Evolutionary conservation across 2,113 vertebrate species (phyloP).

Genomic region (Pelecanoides urinatrix): DNA sequence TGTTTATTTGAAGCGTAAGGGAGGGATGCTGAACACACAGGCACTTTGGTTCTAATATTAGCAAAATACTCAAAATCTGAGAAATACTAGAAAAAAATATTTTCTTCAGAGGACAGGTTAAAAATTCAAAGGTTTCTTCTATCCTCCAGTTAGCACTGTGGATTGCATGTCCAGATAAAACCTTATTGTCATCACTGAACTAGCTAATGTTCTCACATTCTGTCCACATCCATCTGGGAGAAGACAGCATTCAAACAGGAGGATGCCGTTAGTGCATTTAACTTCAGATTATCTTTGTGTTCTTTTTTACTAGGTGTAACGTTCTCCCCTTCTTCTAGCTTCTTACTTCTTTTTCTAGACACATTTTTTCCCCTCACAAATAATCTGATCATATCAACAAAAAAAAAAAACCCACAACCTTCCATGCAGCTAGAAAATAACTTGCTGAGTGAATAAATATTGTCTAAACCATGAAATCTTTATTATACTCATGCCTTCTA

Average conservation of each 20-base stretch:
- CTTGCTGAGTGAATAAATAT: neutral
- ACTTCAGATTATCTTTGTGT: neutral
- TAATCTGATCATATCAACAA: neutral
- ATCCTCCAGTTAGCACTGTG: neutral
- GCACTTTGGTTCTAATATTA: neutral
- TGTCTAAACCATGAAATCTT: neutral
- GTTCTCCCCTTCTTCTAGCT: neutral
- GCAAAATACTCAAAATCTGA: neutral
- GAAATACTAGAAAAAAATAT: neutral
- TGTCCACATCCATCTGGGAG: neutral
- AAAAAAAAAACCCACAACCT: fast-evolving
- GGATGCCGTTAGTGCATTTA: neutral
- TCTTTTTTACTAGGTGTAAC: neutral
- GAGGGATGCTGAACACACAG: neutral
- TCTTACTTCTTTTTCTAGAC: neutral
- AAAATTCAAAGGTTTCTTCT: neutral
- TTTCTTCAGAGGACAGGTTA: neutral
- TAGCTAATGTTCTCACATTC: neutral
- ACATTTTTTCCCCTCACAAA: neutral
- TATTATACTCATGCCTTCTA: neutral
- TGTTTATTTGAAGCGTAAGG: neutral
- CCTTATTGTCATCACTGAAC: neutral
- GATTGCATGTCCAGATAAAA: neutral
- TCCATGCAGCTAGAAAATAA: neutral
- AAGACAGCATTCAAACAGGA: neutral